Evolutionary conservation across 2,888 invertebrate species (phyloP).

Genomic region (Priocnemis perturbator): DNA sequence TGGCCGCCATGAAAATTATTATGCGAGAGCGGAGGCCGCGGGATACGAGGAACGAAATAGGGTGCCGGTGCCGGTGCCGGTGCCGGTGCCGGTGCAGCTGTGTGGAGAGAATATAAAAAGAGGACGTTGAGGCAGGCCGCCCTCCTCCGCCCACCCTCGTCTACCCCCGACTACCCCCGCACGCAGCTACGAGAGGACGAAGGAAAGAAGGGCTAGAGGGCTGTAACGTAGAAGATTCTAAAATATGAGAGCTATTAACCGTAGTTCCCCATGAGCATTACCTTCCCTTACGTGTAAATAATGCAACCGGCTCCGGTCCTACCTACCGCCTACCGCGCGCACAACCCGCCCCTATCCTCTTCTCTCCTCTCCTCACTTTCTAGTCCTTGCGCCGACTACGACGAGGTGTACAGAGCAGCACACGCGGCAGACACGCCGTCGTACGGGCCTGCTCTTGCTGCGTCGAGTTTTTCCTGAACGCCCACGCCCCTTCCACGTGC

Average conservation of each 20-base stretch:
- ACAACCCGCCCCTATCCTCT: constrained; percentile 23
- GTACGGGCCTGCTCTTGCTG: too few species aligned
- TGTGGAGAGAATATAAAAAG: constrained; percentile 17
- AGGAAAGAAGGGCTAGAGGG: constrained; percentile 44
- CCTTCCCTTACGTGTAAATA: constrained; percentile 64
- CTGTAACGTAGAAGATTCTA: constrained; percentile 56
- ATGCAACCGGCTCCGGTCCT: constrained; percentile 48
- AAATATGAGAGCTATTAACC: constrained; percentile 69
- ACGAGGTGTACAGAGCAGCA: too few species aligned
- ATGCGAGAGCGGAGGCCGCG: constrained; percentile 33
- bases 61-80: constrained; percentile 21
- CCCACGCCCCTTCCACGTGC: not conserved
- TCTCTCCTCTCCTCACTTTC: constrained; percentile 21
- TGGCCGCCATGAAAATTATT: constrained; percentile 55
- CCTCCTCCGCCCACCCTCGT: not conserved
- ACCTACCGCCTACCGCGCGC: constrained; percentile 3
- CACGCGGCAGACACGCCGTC: too few species aligned
- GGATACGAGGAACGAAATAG: constrained; percentile 25
- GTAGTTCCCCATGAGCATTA: constrained; percentile 61
- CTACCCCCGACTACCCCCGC: too few species aligned
- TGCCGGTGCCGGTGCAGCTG: constrained; percentile 18
- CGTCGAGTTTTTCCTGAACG: too few species aligned
- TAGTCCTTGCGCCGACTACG: not conserved
- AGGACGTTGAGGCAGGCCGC: constrained; percentile 40
- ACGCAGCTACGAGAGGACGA: not conserved